Evolutionary conservation across 2,888 invertebrate genomes (phyloP).

Genomic region (Epiblema foenella): DNA sequence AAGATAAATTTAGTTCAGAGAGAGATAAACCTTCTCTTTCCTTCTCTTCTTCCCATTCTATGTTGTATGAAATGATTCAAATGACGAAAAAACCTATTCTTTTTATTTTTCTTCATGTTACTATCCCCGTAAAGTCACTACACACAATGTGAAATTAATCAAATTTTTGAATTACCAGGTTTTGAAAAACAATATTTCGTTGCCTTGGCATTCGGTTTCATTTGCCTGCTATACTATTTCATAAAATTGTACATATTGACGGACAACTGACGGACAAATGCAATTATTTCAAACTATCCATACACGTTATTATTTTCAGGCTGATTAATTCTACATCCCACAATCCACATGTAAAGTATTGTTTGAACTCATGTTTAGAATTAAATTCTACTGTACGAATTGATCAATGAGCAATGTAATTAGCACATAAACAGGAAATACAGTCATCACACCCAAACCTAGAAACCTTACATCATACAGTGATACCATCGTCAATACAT

Average conservation of each 20-base stretch:
- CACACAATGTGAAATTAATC: too few species aligned
- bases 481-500: conserved; percentile 45
- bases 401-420: conserved; percentile 46
- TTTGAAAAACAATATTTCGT: not conserved
- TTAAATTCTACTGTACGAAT: conserved; percentile 1
- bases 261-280: not conserved
- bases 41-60: too few species aligned
- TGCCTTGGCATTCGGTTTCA: conserved; percentile 27
- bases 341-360: too few species aligned
- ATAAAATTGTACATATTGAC: not conserved
- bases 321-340: too few species aligned
- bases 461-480: conserved; percentile 53
- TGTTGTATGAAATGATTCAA: too few species aligned
- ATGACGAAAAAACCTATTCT: too few species aligned
- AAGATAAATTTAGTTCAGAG: not conserved
- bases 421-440: conserved; percentile 57
- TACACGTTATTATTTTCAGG: not conserved
- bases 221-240: not conserved
- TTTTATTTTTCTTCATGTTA: too few species aligned
- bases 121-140: too few species aligned
- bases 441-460: conserved; percentile 47
- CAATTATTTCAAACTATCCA: not conserved
- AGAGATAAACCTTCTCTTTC: too few species aligned
- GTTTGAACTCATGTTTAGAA: conserved; percentile 8
- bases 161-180: too few species aligned